Conservation (phyloP, 2,113 vertebrate genomes). For the Rostratula benghalensis region DNA sequence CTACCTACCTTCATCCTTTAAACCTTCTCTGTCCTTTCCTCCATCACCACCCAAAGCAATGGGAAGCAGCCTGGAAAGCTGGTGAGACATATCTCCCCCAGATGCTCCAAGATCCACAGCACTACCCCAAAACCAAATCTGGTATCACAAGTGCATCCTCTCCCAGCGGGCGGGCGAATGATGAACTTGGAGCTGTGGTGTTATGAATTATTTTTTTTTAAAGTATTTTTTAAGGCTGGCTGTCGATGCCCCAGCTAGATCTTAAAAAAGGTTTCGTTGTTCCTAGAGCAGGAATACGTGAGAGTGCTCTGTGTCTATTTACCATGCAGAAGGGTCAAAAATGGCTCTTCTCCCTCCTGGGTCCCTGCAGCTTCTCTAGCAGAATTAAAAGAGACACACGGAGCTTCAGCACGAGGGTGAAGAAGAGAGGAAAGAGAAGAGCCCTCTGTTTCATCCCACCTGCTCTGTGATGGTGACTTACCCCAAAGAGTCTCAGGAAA, state of each 20-base stretch:
- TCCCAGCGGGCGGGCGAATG: not conserved
- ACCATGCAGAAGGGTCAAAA: constrained; percentile 23
- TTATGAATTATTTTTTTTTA: not conserved
- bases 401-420: not conserved
- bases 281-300: not conserved
- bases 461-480: constrained; percentile 41
- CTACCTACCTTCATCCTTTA: not conserved
- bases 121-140: not conserved
- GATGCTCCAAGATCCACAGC: not conserved
- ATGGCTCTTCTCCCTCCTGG: not conserved
- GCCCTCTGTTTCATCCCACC: constrained; percentile 27
- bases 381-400: not conserved
- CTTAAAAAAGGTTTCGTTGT: not conserved
- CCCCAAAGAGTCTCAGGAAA: constrained; percentile 68
- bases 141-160: not conserved
- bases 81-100: not conserved
- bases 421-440: not conserved
- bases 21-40: not conserved
- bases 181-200: not conserved
- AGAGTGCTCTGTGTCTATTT: constrained; percentile 9
- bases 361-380: not conserved
- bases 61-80: not conserved
- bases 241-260: not conserved
- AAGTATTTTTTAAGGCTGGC: not conserved
- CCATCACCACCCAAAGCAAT: not conserved